These are phyloP conservation scores for Heteromurus nitidus DNA, from an alignment of 2,888 invertebrate species.

Conservation along the genomic window DNA sequence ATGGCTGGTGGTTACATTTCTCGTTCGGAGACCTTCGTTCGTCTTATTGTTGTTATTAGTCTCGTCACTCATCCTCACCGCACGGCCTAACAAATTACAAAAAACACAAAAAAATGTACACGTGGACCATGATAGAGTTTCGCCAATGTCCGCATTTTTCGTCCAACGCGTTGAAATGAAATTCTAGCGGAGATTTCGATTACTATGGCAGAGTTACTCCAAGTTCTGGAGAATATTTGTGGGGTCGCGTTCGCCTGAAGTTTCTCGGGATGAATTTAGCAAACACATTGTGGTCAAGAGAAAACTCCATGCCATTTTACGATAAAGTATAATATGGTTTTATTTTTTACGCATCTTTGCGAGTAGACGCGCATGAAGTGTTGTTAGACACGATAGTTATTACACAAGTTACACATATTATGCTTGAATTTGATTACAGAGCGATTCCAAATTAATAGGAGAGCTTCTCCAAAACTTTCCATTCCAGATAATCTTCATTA, in stretches of 20 bases:
- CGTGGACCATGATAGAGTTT: constrained; percentile 33
- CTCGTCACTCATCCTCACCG: constrained; percentile 62
- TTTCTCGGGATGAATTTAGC: no score
- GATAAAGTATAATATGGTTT: constrained; percentile 26
- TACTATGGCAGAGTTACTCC: constrained; percentile 32
- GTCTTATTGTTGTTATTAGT: constrained; percentile 28
- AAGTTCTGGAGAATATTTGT: no score
- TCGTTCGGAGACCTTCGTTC: background rate
- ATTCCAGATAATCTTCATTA: background rate
- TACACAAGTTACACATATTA: background rate
- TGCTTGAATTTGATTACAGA: background rate
- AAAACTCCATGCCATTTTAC: constrained; percentile 14
- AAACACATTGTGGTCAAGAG: no score
- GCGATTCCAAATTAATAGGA: no score
- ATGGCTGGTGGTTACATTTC: constrained; percentile 12
- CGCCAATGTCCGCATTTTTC: background rate
- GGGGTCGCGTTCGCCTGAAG: no score
- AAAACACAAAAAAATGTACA: constrained; percentile 51
- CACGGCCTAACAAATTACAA: constrained; percentile 50
- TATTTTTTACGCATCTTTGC: constrained; percentile 20
- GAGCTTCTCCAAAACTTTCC: background rate
- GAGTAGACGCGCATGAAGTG: constrained; percentile 13
- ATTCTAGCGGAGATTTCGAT: constrained; percentile 6
- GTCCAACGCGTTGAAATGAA: constrained; percentile 1
- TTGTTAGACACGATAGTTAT: background rate